These are phyloP conservation scores for Pygocentrus nattereri DNA, from an alignment of 2,797 vertebrate species.

Conservation along the genomic window DNA sequence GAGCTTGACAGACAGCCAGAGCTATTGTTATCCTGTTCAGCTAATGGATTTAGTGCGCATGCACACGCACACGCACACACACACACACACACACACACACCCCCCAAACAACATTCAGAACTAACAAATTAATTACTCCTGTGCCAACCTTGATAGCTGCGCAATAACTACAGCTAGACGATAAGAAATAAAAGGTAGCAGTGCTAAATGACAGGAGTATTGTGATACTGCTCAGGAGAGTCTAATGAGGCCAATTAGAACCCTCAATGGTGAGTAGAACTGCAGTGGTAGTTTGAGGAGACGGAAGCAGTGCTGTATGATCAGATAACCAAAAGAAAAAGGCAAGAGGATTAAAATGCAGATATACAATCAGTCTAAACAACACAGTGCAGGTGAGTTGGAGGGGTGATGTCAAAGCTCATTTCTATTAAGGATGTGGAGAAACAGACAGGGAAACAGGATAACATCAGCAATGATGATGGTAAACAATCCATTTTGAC, in stretches of 20 bases:
- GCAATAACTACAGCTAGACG: slow-evolving; percentile 32
- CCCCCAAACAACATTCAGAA: slow-evolving; percentile 10
- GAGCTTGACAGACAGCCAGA: slow-evolving; percentile 38
- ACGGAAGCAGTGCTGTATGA: slow-evolving; percentile 25
- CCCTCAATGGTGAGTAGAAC: slow-evolving; percentile 44
- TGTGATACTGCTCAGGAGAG: slow-evolving; percentile 52
- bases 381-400: background rate
- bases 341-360: background rate
- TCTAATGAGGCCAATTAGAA: slow-evolving; percentile 58
- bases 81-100: slow-evolving; percentile 18
- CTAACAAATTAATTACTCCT: slow-evolving; percentile 39
- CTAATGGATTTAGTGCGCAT: slow-evolving; percentile 25
- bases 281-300: slow-evolving; percentile 9
- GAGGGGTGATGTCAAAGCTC: background rate
- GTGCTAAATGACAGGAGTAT: slow-evolving; percentile 36
- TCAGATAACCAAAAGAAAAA: slow-evolving; percentile 38
- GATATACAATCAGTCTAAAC: slow-evolving; percentile 11
- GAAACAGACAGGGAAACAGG: background rate
- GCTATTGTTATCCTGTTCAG: slow-evolving; percentile 10
- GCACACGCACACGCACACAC: slow-evolving; percentile 26
- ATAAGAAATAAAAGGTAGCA: slow-evolving; percentile 47
- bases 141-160: slow-evolving; percentile 32
- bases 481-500: background rate
- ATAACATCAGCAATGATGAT: background rate
- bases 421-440: background rate